Evolutionary conservation across 2,113 vertebrate genomes (phyloP).

Genomic region (Antechinus stuartii): DNA sequence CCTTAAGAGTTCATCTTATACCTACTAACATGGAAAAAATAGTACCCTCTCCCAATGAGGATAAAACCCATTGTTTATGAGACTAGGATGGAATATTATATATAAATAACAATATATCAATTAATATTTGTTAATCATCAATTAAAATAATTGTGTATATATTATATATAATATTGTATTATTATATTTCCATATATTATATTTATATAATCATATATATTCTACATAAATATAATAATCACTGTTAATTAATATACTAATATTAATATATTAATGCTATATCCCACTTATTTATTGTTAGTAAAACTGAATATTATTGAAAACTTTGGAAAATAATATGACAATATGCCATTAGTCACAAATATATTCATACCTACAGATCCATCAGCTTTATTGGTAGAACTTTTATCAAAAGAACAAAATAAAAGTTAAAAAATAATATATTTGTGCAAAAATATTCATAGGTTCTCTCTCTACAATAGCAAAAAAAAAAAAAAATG

Average conservation of each 20-base stretch:
- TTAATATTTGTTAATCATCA: too few species aligned
- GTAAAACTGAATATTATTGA: neutral
- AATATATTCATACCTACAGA: neutral
- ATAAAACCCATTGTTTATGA: neutral
- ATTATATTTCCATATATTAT: too few species aligned
- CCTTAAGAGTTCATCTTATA: neutral
- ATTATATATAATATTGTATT: too few species aligned
- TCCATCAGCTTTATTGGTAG: neutral
- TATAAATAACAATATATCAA: too few species aligned
- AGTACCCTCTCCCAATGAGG: neutral
- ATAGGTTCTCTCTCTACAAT: neutral
- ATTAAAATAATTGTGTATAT: too few species aligned
- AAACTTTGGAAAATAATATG: neutral
- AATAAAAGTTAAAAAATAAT: neutral
- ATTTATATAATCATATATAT: too few species aligned
- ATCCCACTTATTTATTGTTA: neutral
- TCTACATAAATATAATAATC: too few species aligned
- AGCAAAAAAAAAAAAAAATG: neutral
- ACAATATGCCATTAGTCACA: neutral
- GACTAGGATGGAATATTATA: too few species aligned
- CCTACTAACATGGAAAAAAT: neutral
- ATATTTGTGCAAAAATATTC: neutral
- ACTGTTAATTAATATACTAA: too few species aligned
- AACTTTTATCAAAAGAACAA: neutral
- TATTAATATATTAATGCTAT: too few species aligned